A percentile compares a stretch with the other conserved stretches of the same genome.
Evolutionary conservation across 2,888 invertebrate species (phyloP).

Genomic region (Eupeodes latifasciatus): DNA sequence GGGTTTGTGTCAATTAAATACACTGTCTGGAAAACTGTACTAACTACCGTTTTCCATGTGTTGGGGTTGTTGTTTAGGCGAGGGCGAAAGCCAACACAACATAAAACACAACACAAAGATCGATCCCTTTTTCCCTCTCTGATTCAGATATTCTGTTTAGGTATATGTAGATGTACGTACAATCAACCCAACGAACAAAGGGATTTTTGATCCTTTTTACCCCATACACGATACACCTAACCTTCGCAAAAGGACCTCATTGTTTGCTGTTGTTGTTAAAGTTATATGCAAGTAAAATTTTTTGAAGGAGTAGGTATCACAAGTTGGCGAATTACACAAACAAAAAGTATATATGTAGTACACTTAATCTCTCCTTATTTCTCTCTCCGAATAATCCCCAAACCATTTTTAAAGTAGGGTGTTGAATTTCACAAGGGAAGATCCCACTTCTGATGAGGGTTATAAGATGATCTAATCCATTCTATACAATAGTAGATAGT

Average conservation of each 20-base stretch:
- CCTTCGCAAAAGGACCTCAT: slow-evolving; percentile 21
- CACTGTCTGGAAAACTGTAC: slow-evolving; percentile 38
- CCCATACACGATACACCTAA: slow-evolving; percentile 17
- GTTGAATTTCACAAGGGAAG: slow-evolving; percentile 39
- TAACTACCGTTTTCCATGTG: slow-evolving; percentile 35
- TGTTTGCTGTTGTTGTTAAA: neutral
- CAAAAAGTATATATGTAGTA: neutral
- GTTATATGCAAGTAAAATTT: neutral
- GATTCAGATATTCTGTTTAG: slow-evolving; percentile 38
- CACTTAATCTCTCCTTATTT: neutral
- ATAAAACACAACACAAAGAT: slow-evolving; percentile 52
- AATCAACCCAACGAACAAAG: slow-evolving; percentile 42
- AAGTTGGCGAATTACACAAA: neutral
- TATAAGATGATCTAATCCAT: slow-evolving; percentile 69
- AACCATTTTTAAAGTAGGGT: slow-evolving; percentile 17
- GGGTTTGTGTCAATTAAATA: slow-evolving; percentile 48
- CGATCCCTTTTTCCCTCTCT: slow-evolving; percentile 69
- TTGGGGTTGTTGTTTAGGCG: slow-evolving; percentile 52
- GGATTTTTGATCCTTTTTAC: slow-evolving; percentile 70
- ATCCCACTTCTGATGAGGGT: slow-evolving; percentile 35
- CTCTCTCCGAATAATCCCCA: slow-evolving; percentile 17
- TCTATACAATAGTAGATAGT: neutral
- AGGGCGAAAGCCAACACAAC: slow-evolving; percentile 5
- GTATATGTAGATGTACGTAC: too few relatives aligned
- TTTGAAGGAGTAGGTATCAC: slow-evolving; percentile 13